Percentiles rank a stretch among this genome's conserved stretches.
phyloP scores from a whole-genome alignment of 2,888 invertebrate species.

The Miltochrista miniata region DNA sequence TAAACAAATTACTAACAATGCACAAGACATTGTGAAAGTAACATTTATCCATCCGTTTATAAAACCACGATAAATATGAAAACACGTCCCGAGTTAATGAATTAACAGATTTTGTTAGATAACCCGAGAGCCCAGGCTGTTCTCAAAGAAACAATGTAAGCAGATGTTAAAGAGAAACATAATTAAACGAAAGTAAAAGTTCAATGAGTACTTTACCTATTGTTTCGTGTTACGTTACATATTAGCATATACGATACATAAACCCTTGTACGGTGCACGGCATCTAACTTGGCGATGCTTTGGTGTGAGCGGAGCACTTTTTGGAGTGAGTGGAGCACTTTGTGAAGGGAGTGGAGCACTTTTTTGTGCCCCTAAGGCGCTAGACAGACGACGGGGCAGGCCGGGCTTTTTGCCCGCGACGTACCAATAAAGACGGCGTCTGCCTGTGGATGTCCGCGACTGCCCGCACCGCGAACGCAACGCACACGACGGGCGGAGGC shows the following conservation, averaged over 20 bases:
- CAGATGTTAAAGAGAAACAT: constrained; percentile 34
- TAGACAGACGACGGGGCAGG: no score
- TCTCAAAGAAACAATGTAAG: constrained; percentile 47
- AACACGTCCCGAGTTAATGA: constrained; percentile 32
- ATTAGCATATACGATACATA: background rate
- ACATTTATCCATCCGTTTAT: constrained; percentile 34
- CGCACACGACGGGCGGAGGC: no score
- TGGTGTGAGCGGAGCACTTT: no score
- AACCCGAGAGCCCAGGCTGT: constrained; percentile 37
- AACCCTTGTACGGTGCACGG: background rate
- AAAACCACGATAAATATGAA: constrained; percentile 30
- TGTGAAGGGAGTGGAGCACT: no score
- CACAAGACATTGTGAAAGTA: constrained; percentile 40
- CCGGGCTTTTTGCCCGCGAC: no score
- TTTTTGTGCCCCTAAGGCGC: no score
- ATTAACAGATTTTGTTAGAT: constrained; percentile 31
- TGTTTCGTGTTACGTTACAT: constrained; percentile 26
- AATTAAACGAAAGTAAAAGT: constrained; percentile 60
- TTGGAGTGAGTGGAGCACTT: no score
- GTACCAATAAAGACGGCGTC: no score
- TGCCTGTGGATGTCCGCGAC: no score
- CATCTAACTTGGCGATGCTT: no score
- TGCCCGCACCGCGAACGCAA: no score
- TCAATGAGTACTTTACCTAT: constrained; percentile 29
- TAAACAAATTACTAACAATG: constrained; percentile 42